Base-by-base conservation (phyloP, 2,797 vertebrate species). In the Coreius guichenoti region DNA sequence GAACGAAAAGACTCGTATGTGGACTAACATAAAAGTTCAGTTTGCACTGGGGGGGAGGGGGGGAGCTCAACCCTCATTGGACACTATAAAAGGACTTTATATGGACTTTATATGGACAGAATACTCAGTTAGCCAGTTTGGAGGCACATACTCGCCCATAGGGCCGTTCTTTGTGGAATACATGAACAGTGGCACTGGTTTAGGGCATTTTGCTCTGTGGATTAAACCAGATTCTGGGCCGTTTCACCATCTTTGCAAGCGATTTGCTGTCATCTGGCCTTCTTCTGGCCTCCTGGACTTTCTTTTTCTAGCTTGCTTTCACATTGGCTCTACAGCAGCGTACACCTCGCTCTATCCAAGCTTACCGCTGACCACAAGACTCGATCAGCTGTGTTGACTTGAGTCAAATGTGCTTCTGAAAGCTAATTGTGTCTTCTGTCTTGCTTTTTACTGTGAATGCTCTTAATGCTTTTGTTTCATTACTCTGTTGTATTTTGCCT, bases 331-430 rank as follows among this genome's bases (percentile, higher is more conserved):
- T 7, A 16, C 23, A 56, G 58, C 79, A 33, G 49, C 72, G 16
- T 75, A 86, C 75, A 72, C 49, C 74, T 84, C 70, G 81, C 84
- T 68, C 63, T 82, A 81, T 74, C 61, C 26, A 26, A 31, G 61
- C 26, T 65, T 65, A 31, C 14, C 14, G 61, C 26, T 63, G 61
- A 63, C 29, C 61, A 65, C 61, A 65, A 65, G 26, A 65, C 49
- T 87, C 67, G 72, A 88, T 91, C 89, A 81, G 49, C 45, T 23
- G n/a, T 90, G 89, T 91, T 84, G 90, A 91, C 6, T 87, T 87
- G 68, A 82, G 43, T 61, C 29, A 77, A 85, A 86, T 75, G 56
- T 83, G 83, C 81, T 84, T 73, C 86, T 88, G 86, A 82, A 89
- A 86, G 79, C 51, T 83, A 68, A 26, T 45, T 86, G 72, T 81